Conservation (phyloP, 2,113 vertebrate genomes). For the Phainopepla nitens region DNA sequence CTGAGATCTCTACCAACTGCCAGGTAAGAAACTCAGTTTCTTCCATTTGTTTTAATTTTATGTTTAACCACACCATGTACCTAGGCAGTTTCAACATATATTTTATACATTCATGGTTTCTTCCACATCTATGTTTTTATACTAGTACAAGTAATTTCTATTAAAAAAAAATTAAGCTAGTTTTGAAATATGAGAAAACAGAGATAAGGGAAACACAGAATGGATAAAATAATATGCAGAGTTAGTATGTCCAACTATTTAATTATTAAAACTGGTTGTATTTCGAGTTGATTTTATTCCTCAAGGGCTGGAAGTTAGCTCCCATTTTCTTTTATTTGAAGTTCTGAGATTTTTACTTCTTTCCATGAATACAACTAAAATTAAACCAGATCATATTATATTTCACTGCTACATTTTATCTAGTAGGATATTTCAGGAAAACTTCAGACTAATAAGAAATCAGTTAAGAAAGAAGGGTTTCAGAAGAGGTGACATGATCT, state of each 20-base stretch:
- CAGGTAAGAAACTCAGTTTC: background rate
- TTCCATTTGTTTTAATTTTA: background rate
- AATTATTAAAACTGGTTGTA: background rate
- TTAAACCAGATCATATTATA: background rate
- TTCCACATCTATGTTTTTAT: background rate
- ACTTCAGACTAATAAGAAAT: background rate
- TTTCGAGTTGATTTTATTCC: background rate
- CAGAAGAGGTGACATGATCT: background rate
- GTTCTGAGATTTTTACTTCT: background rate
- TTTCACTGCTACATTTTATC: background rate
- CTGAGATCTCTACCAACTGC: background rate
- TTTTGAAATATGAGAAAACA: background rate
- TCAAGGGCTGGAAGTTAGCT: background rate
- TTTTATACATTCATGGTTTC: background rate
- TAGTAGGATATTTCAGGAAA: slow-evolving; percentile 4
- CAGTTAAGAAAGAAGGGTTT: background rate
- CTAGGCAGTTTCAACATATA: background rate
- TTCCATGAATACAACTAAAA: background rate
- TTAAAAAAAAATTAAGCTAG: background rate
- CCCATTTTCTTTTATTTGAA: background rate
- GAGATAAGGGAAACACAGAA: background rate
- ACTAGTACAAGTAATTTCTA: background rate
- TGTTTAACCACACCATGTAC: background rate
- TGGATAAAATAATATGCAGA: background rate
- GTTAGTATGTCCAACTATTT: background rate